Evolutionary conservation across 2,888 invertebrate genomes (phyloP).

Genomic region (Didymodactylos carnosus): DNA sequence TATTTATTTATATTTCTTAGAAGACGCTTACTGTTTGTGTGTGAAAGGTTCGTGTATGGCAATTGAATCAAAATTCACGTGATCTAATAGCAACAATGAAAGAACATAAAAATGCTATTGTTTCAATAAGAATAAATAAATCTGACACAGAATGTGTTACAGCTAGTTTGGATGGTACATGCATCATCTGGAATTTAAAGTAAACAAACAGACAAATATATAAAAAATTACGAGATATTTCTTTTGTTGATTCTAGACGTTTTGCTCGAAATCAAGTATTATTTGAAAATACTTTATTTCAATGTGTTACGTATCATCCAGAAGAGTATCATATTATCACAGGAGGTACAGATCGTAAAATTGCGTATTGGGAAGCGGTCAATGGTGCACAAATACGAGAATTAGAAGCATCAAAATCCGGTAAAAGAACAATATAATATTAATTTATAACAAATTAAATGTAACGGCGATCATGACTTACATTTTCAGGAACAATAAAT

Average conservation of each 20-base stretch:
- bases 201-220: slow-evolving; percentile 30
- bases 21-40: too few relatives aligned
- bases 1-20: too few relatives aligned
- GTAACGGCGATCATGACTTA: too few relatives aligned
- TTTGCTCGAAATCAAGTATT: slow-evolving; percentile 56
- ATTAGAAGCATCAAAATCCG: slow-evolving; percentile 53
- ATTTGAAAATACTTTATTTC: slow-evolving; percentile 51
- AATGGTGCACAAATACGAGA: slow-evolving; percentile 65
- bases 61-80: slow-evolving; percentile 47
- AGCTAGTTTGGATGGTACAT: slow-evolving; percentile 72
- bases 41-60: slow-evolving; percentile 49
- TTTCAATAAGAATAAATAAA: slow-evolving; percentile 55
- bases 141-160: slow-evolving; percentile 63
- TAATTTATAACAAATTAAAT: too few relatives aligned
- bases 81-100: slow-evolving; percentile 54
- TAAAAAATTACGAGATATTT: not conserved
- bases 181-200: slow-evolving; percentile 75
- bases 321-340: slow-evolving; percentile 54
- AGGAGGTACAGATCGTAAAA: slow-evolving; percentile 62
- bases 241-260: slow-evolving; percentile 37
- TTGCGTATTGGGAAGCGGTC: slow-evolving; percentile 63
- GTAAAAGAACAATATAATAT: too few relatives aligned
- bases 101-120: slow-evolving; percentile 71
- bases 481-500: slow-evolving; percentile 65
- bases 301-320: slow-evolving; percentile 27